These are phyloP conservation scores for Diadema setosum DNA, from an alignment of 35 echinoderm and acorn worm species.

Conservation along the genomic window DNA sequence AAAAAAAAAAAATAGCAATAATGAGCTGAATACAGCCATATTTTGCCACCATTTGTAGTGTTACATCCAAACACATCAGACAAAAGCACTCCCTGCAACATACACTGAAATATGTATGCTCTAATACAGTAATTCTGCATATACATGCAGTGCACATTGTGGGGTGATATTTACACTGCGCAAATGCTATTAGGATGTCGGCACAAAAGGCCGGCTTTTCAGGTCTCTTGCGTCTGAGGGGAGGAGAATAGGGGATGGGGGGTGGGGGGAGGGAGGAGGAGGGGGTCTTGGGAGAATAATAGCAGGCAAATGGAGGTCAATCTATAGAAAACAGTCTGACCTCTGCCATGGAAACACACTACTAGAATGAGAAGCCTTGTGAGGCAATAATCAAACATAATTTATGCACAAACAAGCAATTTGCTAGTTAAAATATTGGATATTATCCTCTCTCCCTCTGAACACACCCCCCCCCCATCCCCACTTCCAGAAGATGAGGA, in stretches of 20 bases:
- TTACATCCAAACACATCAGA: too few relatives aligned
- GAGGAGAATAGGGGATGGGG: neutral
- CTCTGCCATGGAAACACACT: neutral
- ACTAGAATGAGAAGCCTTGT: neutral
- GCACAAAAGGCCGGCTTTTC: neutral
- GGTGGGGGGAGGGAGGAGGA: neutral
- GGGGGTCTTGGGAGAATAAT: neutral
- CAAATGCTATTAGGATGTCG: neutral
- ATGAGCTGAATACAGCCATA: too few relatives aligned
- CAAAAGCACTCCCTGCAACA: too few relatives aligned
- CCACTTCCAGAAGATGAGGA: too few relatives aligned
- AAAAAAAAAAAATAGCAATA: too few relatives aligned
- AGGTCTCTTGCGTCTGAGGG: neutral
- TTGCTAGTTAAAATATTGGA: too few relatives aligned
- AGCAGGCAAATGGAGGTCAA: neutral
- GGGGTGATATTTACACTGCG: neutral
- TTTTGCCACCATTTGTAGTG: too few relatives aligned
- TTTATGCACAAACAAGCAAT: slow-evolving; percentile 12
- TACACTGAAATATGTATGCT: neutral
- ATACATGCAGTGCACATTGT: too few relatives aligned
- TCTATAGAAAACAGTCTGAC: neutral
- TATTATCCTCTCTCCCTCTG: too few relatives aligned
- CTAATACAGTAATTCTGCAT: neutral
- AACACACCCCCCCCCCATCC: too few relatives aligned
- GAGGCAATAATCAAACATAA: neutral